Conservation (phyloP, 2,888 invertebrate genomes). For the Polydrusus cervinus region DNA sequence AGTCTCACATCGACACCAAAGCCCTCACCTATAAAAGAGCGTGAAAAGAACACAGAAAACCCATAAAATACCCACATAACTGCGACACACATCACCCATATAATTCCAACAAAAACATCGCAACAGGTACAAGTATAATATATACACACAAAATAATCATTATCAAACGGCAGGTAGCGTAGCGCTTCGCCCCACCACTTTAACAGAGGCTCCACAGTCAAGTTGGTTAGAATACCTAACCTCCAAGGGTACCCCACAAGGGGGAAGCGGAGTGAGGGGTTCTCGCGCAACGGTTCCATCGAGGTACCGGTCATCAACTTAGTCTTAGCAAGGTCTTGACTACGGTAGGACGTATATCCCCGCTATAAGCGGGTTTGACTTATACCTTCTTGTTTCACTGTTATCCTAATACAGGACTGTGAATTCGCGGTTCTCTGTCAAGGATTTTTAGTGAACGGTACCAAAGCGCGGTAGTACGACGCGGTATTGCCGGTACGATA, state of each 20-base stretch:
- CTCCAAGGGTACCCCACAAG: constrained; percentile 62
- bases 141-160: constrained; percentile 33
- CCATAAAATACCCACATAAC: constrained; percentile 44
- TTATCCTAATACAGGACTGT: constrained; percentile 48
- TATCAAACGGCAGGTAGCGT: constrained; percentile 54
- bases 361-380: constrained; percentile 38
- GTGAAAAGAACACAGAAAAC: constrained; percentile 26
- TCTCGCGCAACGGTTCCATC: constrained; percentile 68
- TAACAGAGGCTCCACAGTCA: constrained; percentile 56
- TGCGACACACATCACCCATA: constrained; percentile 30
- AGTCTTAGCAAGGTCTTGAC: constrained; percentile 68
- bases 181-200: constrained; percentile 46
- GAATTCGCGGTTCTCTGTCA: constrained; percentile 51
- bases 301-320: constrained; percentile 70
- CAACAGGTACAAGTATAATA: constrained; percentile 44
- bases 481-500: constrained; percentile 18
- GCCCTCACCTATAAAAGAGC: neutral
- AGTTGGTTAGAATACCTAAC: constrained; percentile 66
- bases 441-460: constrained; percentile 54
- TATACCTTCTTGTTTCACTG: constrained; percentile 31
- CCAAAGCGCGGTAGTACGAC: constrained; percentile 32
- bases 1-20: neutral
- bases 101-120: constrained; percentile 39
- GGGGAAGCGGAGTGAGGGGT: constrained; percentile 60
- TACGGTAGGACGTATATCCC: constrained; percentile 41